Evolutionary conservation across 2,113 vertebrate species (phyloP).

Genomic region (Tragelaphus scriptus): DNA sequence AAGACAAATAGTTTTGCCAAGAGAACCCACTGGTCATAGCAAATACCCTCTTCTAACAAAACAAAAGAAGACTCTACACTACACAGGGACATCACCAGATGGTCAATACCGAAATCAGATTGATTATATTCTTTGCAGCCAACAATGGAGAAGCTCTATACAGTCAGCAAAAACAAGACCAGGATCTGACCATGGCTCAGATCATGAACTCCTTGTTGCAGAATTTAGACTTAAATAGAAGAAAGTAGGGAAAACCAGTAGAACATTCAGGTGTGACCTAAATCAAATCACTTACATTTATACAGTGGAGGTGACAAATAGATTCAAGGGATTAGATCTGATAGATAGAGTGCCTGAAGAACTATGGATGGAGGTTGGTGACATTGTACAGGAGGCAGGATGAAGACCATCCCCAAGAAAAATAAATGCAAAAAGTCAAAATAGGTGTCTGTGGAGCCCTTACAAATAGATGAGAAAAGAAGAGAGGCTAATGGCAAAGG

Average conservation of each 20-base stretch:
- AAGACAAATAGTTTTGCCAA: neutral
- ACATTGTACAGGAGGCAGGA: neutral
- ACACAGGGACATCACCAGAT: neutral
- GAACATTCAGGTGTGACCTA: neutral
- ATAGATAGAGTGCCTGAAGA: neutral
- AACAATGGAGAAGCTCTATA: neutral
- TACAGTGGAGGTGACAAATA: neutral
- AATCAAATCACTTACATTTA: neutral
- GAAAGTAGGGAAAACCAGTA: neutral
- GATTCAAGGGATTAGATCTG: neutral
- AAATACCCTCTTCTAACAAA: neutral
- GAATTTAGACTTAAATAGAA: neutral
- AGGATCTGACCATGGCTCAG: neutral
- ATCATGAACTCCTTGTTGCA: neutral
- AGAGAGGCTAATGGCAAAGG: neutral
- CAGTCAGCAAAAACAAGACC: neutral
- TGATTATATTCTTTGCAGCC: neutral
- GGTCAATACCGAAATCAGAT: neutral
- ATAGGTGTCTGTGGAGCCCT: fast-evolving
- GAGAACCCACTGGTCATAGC: neutral
- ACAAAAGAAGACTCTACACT: neutral
- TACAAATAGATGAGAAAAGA: neutral
- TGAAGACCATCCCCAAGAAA: neutral
- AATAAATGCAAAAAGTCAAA: neutral
- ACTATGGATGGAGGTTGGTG: fast-evolving